Percentiles rank a stretch among this genome's conserved stretches.
phyloP scores from a whole-genome alignment of 2,888 invertebrate species.

The Protophormia terraenovae region DNA sequence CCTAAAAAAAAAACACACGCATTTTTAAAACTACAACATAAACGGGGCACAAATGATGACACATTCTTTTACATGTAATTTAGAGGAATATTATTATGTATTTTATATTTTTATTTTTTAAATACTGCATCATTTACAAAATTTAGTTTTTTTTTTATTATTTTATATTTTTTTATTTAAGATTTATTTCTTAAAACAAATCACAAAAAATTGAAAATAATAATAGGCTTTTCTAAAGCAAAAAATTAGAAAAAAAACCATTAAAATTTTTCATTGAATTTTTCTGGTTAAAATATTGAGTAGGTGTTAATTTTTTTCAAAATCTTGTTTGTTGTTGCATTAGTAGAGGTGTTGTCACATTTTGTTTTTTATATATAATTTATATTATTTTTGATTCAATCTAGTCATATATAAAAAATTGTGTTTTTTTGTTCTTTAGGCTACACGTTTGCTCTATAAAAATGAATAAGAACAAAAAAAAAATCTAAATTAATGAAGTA shows the following conservation, averaged over 20 bases:
- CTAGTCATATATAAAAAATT: slow-evolving; percentile 12
- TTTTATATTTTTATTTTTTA: background rate
- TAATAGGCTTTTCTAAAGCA: slow-evolving; percentile 15
- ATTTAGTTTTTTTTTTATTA: background rate
- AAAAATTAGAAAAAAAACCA: slow-evolving; percentile 48
- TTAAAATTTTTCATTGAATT: slow-evolving; percentile 64
- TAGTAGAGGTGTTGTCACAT: background rate
- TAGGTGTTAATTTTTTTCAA: slow-evolving; percentile 53
- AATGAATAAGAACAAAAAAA: background rate
- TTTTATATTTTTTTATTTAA: slow-evolving; percentile 13
- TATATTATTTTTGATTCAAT: slow-evolving; percentile 60
- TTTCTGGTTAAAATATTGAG: slow-evolving; percentile 40
- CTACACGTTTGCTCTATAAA: slow-evolving; percentile 1
- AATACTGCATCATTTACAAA: background rate
- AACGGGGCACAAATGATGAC: slow-evolving; percentile 63
- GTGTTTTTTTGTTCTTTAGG: background rate
- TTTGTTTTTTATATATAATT: slow-evolving; percentile 41
- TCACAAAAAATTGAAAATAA: slow-evolving; percentile 4
- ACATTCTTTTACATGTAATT: slow-evolving; percentile 64
- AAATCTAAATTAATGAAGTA: slow-evolving; percentile 44
- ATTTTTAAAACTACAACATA: slow-evolving; percentile 8
- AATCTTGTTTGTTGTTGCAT: slow-evolving; percentile 5
- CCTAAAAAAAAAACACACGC: slow-evolving; percentile 58
- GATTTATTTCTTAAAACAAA: slow-evolving; percentile 47
- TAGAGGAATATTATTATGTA: slow-evolving; percentile 55